These are phyloP conservation scores for Darevskia nairensis DNA, from an alignment of 2,797 vertebrate genomes.

Conservation along the genomic window DNA sequence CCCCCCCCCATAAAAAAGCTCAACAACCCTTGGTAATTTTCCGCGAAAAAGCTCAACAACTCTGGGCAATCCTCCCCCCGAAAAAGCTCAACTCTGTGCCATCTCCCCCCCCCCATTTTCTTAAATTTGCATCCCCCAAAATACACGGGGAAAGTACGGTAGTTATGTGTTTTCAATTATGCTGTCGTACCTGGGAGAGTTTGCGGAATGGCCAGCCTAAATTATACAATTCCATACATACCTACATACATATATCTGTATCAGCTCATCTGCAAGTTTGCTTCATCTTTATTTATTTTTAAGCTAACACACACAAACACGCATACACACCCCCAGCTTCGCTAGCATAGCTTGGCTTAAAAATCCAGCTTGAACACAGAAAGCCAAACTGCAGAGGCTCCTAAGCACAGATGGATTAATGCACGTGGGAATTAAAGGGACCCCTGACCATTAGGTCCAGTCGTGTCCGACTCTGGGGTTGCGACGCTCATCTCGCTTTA, in stretches of 20 bases:
- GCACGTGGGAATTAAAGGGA: constrained; percentile 27
- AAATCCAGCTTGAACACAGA: constrained; percentile 23
- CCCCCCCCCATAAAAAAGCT: too few species aligned
- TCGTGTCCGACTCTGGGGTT: too few species aligned
- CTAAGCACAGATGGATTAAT: constrained; percentile 7
- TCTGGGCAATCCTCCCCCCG: too few species aligned
- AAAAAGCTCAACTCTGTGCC: too few species aligned
- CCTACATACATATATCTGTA: not conserved
- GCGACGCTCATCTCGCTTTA: too few species aligned
- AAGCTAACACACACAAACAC: not conserved
- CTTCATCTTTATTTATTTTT: not conserved
- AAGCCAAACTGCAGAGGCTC: constrained; percentile 31
- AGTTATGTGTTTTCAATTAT: not conserved
- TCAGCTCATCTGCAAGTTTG: not conserved
- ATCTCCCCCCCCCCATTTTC: too few species aligned
- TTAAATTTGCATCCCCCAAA: too few species aligned
- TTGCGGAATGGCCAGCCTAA: not conserved
- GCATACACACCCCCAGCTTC: too few species aligned
- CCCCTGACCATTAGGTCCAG: too few species aligned
- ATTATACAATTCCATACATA: not conserved
- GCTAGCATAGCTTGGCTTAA: constrained; percentile 24
- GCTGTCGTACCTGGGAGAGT: not conserved
- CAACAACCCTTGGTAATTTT: too few species aligned
- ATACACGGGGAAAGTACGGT: too few species aligned
- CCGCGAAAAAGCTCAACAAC: too few species aligned